Evolutionary conservation across 23 tunicate genomes (phyloP), one percentile per base, ranked within the genome.

Genomic region (Halocynthia roretzi): DNA sequence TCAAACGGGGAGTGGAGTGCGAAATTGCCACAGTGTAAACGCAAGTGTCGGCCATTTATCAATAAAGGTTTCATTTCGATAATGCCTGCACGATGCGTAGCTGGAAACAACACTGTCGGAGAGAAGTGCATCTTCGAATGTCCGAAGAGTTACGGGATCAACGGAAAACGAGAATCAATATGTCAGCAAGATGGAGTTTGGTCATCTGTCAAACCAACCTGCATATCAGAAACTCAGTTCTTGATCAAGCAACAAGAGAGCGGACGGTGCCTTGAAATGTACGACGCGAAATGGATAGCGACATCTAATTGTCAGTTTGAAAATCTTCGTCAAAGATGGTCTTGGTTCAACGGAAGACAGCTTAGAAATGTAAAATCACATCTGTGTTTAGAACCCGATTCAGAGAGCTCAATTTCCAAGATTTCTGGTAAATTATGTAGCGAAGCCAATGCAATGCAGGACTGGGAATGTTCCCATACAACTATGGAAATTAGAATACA

Each of bases 81-180:
- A 7, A n/a, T 31, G 17, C 86, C 86, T 12, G 53, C 58, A 40
- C 67, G 84, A 12, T 81, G 84, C 50, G 14, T 2, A 7, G 20
- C 11, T 44, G 84, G 77, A 5, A 40, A 22, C 0, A 82, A 82
- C 80, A 52, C 70, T 6, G 80, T 64, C 50, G 86, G 86, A 0
- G 80, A 82, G 4, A 6, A 52, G 20, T 82, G 86, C 73, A 62
- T 60, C 0, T 54, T 75, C 40, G 67, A 40, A 12, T 82, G 86
- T 23, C 17, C 60, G 31, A 31, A 51, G 0, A 70, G 54, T 7
- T 81, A 70, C 48, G 64, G 55, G 7, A 40, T 71, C 21, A 52
- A 12, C 10, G 77, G 52, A 6, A 18, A 60, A 11, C 77, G 68
- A 6, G 21, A 15, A 14, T 40, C 69, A 8, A 70, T 68, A 8